Evolutionary conservation across 2,797 vertebrate species (phyloP).

Genomic region (Sparidentex hasta): DNA sequence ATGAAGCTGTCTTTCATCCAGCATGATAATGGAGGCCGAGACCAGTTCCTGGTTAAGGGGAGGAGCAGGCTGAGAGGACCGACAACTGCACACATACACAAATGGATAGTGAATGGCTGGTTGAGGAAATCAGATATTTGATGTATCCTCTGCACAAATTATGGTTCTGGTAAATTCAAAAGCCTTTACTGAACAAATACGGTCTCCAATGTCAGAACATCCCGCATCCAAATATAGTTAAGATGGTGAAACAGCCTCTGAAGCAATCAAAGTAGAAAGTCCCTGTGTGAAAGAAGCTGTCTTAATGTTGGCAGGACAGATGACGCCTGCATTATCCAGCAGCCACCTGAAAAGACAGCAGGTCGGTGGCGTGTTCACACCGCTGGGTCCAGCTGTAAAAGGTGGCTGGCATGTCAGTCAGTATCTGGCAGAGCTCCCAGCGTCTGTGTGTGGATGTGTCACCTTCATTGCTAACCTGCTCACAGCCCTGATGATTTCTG

Average conservation of each 20-base stretch:
- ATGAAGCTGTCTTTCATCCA: conserved; percentile 79
- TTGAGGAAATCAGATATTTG: conserved; percentile 51
- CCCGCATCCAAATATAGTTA: neutral
- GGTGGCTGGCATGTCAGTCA: conserved; percentile 35
- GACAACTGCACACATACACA: conserved; percentile 27
- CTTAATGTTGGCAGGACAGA: conserved; percentile 3
- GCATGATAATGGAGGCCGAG: conserved; percentile 70
- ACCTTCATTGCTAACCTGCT: conserved; percentile 67
- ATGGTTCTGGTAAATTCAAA: conserved; percentile 32
- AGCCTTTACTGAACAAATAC: conserved; percentile 23
- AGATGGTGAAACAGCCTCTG: neutral
- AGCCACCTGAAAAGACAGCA: conserved; percentile 36
- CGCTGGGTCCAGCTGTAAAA: conserved; percentile 47
- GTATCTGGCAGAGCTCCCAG: conserved; percentile 63
- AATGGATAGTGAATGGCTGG: conserved; percentile 6
- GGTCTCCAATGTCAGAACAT: neutral
- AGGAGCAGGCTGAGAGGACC: conserved; percentile 50
- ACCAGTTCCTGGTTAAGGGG: conserved; percentile 65
- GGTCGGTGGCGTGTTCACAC: conserved; percentile 51
- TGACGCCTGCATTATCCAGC: conserved; percentile 23
- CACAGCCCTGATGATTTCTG: conserved; percentile 40
- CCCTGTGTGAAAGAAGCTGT: neutral
- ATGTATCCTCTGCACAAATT: conserved; percentile 9
- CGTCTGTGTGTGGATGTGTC: conserved; percentile 58
- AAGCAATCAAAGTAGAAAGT: neutral